Conservation (phyloP, 2,113 vertebrate genomes). For the Nycticorax nycticorax region DNA sequence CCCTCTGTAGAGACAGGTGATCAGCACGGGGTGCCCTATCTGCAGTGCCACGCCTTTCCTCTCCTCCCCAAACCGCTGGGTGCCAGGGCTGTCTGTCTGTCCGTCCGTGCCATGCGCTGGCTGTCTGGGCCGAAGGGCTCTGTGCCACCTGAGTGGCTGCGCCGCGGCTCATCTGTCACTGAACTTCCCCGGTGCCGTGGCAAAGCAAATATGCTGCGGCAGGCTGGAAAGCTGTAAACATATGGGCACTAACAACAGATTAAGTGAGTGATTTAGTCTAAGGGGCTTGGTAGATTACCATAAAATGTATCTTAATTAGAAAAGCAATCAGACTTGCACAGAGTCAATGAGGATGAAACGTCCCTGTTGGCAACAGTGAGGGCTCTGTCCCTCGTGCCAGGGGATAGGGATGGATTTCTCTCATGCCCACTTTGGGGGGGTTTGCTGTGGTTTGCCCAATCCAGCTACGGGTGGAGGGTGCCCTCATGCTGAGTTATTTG, state of each 20-base stretch:
- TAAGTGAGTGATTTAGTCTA: constrained; percentile 61
- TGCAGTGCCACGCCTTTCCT: not conserved
- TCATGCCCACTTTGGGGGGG: not conserved
- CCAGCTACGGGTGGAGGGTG: not conserved
- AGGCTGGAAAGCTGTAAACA: constrained; percentile 55
- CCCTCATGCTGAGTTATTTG: not conserved
- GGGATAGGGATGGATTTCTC: not conserved
- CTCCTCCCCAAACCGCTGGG: not conserved
- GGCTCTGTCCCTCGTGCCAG: not conserved
- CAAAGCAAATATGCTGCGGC: constrained; percentile 48
- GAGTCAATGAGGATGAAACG: not conserved
- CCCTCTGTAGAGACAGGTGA: not conserved
- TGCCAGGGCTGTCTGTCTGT: not conserved
- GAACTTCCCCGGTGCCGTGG: not conserved
- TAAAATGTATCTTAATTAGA: constrained; percentile 70
- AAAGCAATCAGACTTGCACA: constrained; percentile 46
- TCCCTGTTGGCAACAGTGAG: not conserved
- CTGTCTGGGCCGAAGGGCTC: not conserved
- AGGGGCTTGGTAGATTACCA: constrained; percentile 57
- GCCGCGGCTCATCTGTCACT: not conserved
- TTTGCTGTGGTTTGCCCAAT: not conserved
- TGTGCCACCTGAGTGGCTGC: not conserved
- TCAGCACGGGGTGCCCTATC: not conserved
- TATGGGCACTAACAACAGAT: constrained; percentile 68
- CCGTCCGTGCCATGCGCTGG: rapidly evolving